Evolutionary conservation across 2,888 invertebrate species (phyloP).

Genomic region (Punctoribates punctum): DNA sequence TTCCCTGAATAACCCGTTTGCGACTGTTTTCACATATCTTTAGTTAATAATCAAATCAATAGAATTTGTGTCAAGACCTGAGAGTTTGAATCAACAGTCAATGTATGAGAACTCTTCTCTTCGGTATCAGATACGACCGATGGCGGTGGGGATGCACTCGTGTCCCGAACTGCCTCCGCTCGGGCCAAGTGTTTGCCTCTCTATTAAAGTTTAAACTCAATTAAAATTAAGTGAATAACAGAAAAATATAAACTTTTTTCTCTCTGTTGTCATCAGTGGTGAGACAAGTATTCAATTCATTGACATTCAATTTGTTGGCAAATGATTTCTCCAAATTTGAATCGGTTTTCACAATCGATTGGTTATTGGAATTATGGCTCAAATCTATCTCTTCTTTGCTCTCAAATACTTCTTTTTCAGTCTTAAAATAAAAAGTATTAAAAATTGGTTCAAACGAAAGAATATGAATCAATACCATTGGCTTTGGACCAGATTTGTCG

Average conservation of each 20-base stretch:
- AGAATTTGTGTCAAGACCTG: background rate
- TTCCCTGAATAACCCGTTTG: background rate
- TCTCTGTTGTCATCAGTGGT: background rate
- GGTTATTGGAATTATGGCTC: background rate
- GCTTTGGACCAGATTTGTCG: background rate
- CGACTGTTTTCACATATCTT: background rate
- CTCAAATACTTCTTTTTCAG: background rate
- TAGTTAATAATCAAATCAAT: background rate
- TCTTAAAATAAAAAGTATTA: background rate
- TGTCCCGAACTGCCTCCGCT: constrained; percentile 35
- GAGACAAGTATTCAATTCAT: too few species aligned
- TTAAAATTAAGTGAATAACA: too few species aligned
- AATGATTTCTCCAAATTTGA: background rate
- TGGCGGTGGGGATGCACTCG: constrained; percentile 40
- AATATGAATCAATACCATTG: background rate
- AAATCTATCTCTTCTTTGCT: background rate
- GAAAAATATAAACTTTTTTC: background rate
- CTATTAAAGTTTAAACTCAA: background rate
- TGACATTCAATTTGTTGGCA: too few species aligned
- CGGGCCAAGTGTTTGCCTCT: constrained; percentile 32
- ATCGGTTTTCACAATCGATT: background rate
- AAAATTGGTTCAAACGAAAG: background rate
- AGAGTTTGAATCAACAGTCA: background rate
- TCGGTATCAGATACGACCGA: background rate
- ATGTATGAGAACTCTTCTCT: constrained; percentile 2